Evolutionary conservation across 2,113 vertebrate species (phyloP), one percentile per base, ranked within the genome.

Genomic region (Vicugna pacos): DNA sequence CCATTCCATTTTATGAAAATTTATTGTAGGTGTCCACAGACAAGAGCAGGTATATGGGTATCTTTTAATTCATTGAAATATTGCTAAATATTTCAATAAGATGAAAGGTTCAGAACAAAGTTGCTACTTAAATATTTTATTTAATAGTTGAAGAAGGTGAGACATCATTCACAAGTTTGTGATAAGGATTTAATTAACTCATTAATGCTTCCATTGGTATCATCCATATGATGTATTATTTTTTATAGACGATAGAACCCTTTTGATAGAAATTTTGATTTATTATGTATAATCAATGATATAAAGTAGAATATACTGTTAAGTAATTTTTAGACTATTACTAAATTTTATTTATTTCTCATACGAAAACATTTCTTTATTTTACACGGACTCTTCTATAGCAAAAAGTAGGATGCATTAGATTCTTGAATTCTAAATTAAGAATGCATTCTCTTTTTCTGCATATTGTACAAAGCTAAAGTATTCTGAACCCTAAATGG

Each of bases 311-410:
- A 42, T 76, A 64, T 67, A 89, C 22, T 80, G 8, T 82, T 94
- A 91, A 72, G 1, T 48, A 80, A 72, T 90, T 87, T 94, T 95
- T 76, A 15, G 35, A 85, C 48, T 64, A 81, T 35, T 94, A 42
- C n/a, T 92, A 80, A 50, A 87, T 88, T 86, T 90, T 92, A 69
- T 92, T 84, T 93, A 73, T 96, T 85, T 96, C 32, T 97, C 69
- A 60, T 35, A 58, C 89, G n/a, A 69, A 82, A 92, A 50, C 10
- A 87, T 80, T 79, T 95, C 10, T 67, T 94, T 20, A 86, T 90
- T 28, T 3, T 89, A 54, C 22, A 80, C 62, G 87, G 30, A 35
- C 10, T 70, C 17, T 75, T 85, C 26, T 72, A 7, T 69, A 58
- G 6, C 26, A 72, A 88, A 93, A 93, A 79, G 3, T 20, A 70